These are phyloP conservation scores for Buathra laborator DNA, from an alignment of 2,888 invertebrate species.

Conservation along the genomic window DNA sequence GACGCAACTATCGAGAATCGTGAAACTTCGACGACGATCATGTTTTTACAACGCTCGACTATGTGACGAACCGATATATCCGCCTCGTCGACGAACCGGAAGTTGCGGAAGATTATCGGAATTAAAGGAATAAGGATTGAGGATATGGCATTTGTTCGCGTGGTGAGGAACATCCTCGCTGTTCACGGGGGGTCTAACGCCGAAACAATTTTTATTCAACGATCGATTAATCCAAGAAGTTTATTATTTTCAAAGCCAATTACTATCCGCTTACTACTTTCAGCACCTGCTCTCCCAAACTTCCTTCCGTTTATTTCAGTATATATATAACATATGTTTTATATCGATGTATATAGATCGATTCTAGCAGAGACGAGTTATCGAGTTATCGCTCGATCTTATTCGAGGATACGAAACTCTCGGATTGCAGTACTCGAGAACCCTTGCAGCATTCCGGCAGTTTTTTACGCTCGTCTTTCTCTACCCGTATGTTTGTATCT, in stretches of 20 bases:
- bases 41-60: neutral
- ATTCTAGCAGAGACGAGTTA: neutral
- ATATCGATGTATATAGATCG: neutral
- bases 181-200: constrained; percentile 1
- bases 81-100: constrained; percentile 8
- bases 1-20: constrained; percentile 58
- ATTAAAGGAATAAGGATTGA: no score
- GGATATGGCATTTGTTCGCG: no score
- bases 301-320: constrained; percentile 42
- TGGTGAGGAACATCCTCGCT: constrained; percentile 17
- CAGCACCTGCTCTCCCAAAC: constrained; percentile 50
- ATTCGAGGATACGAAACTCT: neutral
- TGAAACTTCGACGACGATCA: constrained; percentile 18
- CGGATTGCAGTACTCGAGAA: neutral
- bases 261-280: neutral
- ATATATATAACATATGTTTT: constrained; percentile 1
- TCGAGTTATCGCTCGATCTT: constrained; percentile 10
- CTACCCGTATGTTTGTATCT: neutral
- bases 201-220: no score
- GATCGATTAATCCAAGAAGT: no score
- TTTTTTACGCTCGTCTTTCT: neutral
- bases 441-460: constrained; percentile 1
- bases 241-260: neutral
- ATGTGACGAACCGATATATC: neutral
- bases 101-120: constrained; percentile 25